Base-by-base conservation (phyloP, 1,140 invertebrate genomes). In the Cephus cinctus region DNA sequence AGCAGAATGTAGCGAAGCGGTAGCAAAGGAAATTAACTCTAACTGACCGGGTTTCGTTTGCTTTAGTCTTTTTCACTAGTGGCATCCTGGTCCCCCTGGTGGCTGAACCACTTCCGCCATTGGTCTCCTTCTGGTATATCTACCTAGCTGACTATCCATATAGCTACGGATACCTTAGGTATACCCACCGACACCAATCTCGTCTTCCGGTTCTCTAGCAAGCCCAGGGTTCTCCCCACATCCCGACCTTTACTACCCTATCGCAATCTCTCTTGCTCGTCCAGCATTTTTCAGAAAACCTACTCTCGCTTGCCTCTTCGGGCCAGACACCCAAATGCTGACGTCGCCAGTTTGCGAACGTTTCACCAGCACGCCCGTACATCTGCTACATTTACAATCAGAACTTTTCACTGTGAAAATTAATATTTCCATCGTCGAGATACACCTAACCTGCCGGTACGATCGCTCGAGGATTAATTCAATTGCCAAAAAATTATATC, bases 321-420 rank as follows among this genome's bases (percentile, higher is more conserved):
- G 40, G 56, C 47, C 59, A 62, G 52, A 57, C 53, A 50, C 31
- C 57, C 57, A 63, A 56, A 58, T 51, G 63, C 62, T 63, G 62
- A 63, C 57, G 49, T 47, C 53, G 62, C 56, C 20, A 18, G 41
- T 46, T 42, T 32, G 53, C 52, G 42, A 30, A 36, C 43, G 44
- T 16, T 25, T 6, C 18, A 6, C 25, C 25, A 27, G 6, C 25
- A 57, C 47, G 23, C 53, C 48, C 34, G 39, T 52, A 49, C 55
- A 54, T 63, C 59, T 62, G 54, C 47, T 62, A 57, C 59, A 64
- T 57, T 65, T 62, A 59, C 59, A 60, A 65, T 64, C 38, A 56
- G 50, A 52, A 63, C 63, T 41, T 58, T 61, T 44, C 25, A 38
- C 19, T 38, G 34, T 54, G 47, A 43, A 56, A 61, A 63, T 65